Evolutionary conservation across 2,113 vertebrate genomes (phyloP), one percentile per base, ranked within the genome.

Genomic region (Indri indri): DNA sequence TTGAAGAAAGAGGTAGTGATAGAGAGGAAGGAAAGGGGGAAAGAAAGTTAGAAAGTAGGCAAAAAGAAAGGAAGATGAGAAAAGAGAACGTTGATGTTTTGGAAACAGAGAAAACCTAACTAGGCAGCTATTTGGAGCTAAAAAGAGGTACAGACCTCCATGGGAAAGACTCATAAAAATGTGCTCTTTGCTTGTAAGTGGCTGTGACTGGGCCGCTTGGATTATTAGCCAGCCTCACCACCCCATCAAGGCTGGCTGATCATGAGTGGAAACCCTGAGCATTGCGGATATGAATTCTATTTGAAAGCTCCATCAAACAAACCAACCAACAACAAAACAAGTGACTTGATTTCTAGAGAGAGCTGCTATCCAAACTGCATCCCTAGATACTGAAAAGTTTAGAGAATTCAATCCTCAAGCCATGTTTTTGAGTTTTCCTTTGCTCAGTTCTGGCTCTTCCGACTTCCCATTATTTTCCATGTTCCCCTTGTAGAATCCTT

Each of bases 81-180:
- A 40, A 90, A 83, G 71, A 63, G 30, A 59, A 65, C n/a, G 70
- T 6, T 84, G 45, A 80, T 80, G 40, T 66, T 92, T 86, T 61
- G 7, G 54, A 82, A 96, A 77, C 25, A 89, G 89, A 77, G 57
- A 80, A 96, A 96, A 70, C 22, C 8, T 34, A 32, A 14, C 50
- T 42, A 11, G 13, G 25, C 40, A 65, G 30, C 14, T 94, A n/a
- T 92, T 61, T n/a, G 52, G 74, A 71, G 57, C 71, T 79, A 14
- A 70, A 73, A 79, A 74, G 73, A 27, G 34, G 16, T 47, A 1
- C 4, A 80, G 13, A 17, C 68, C 34, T 77, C 17, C 40, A 17
- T 18, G 76, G 34, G 34, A 83, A 88, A 74, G 40, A 59, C 9
- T 32, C 52, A 63, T 1, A 50, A 13, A 37, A 81, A 90, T 22